phyloP scores from a whole-genome alignment of 1,140 invertebrate genomes.

The Chironomus tepperi region DNA sequence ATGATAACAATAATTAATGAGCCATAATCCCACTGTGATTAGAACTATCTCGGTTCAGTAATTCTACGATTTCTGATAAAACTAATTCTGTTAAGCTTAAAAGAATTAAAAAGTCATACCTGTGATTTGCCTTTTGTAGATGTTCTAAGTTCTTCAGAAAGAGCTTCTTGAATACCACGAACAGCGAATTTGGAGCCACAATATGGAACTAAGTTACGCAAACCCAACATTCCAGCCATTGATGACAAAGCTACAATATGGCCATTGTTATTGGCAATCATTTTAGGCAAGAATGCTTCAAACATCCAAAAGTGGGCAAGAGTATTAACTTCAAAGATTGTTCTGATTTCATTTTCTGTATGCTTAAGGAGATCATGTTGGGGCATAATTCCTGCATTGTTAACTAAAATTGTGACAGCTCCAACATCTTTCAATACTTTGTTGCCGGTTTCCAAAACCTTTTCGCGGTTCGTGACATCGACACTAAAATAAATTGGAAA shows the following conservation, averaged over 20 bases:
- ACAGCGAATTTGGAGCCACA: slow-evolving; percentile 73
- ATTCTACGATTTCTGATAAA: too few species aligned
- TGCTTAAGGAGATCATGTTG: slow-evolving; percentile 51
- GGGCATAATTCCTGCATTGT: slow-evolving; percentile 74
- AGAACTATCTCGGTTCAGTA: too few species aligned
- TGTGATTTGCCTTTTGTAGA: slow-evolving; percentile 41
- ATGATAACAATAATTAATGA: too few species aligned
- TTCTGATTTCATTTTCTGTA: slow-evolving; percentile 49
- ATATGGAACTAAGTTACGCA: slow-evolving; percentile 67
- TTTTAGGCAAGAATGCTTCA: slow-evolving; percentile 65
- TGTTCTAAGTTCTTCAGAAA: slow-evolving; percentile 55
- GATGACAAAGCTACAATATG: slow-evolving; percentile 75
- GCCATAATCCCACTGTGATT: too few species aligned
- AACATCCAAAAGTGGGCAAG: slow-evolving; percentile 66
- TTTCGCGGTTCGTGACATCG: slow-evolving; percentile 56
- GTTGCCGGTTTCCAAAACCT: slow-evolving; percentile 47
- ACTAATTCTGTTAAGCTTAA: not conserved
- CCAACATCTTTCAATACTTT: slow-evolving; percentile 54
- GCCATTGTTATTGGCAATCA: slow-evolving; percentile 62
- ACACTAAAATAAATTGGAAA: slow-evolving; percentile 46
- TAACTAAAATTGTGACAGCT: slow-evolving; percentile 55
- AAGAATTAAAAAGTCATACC: not conserved
- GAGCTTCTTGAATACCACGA: slow-evolving; percentile 61
- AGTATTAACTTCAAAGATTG: slow-evolving; percentile 61
- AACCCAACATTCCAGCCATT: slow-evolving; percentile 62